phyloP scores from a whole-genome alignment of 2,888 invertebrate species.

The Eupithecia vulgata region DNA sequence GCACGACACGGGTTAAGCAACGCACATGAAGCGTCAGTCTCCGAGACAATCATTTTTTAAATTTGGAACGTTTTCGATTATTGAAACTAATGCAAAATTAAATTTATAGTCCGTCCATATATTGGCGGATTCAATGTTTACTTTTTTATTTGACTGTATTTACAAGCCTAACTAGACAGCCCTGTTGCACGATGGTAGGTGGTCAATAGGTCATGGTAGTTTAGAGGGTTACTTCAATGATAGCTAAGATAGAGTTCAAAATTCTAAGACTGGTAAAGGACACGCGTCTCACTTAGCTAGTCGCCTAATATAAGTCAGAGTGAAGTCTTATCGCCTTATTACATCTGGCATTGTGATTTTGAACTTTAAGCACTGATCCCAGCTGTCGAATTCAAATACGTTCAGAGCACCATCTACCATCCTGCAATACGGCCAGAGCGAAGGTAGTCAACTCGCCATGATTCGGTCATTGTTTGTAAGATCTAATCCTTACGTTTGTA shows the following conservation, averaged over 20 bases:
- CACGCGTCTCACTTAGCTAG: neutral
- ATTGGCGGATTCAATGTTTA: neutral
- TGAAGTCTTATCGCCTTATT: neutral
- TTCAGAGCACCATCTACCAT: neutral
- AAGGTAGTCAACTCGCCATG: neutral
- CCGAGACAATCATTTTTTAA: neutral
- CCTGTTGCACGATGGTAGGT: neutral
- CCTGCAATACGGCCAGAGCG: neutral
- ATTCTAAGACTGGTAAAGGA: neutral
- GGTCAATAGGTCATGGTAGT: neutral
- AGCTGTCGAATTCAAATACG: neutral
- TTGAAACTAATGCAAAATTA: neutral
- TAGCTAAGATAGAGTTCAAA: neutral
- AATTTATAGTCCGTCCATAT: neutral
- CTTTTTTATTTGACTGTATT: neutral
- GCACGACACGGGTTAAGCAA: slow-evolving; percentile 80
- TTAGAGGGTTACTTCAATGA: neutral
- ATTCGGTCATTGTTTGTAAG: neutral
- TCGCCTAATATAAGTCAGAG: neutral
- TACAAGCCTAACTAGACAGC: neutral
- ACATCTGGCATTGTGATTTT: neutral
- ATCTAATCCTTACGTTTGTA: neutral
- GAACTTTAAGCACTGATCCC: neutral
- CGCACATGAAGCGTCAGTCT: slow-evolving; percentile 53
- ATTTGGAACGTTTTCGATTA: neutral